A percentile compares a stretch with the other conserved stretches of the same genome.
Conservation (phyloP, 1,140 invertebrate species). For the Temnothorax longispinosus region DNA sequence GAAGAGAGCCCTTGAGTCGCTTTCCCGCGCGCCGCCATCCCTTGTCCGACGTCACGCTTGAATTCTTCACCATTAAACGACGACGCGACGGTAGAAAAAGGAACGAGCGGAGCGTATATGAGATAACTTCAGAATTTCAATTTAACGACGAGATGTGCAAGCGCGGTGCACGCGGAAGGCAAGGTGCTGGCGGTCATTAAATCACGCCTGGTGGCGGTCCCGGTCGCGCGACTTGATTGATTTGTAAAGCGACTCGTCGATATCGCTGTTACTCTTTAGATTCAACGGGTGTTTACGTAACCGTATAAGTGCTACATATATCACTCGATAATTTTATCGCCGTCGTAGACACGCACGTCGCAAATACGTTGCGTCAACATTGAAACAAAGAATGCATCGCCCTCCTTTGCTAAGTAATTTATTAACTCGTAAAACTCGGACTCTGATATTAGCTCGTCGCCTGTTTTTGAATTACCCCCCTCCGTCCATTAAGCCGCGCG, state of each 20-base stretch:
- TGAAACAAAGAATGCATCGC: constrained; percentile 13
- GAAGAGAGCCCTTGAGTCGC: constrained; percentile 51
- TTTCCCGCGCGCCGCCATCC: background rate
- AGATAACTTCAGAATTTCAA: constrained; percentile 61
- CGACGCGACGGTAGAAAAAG: constrained; percentile 41
- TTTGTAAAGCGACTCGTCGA: constrained; percentile 41
- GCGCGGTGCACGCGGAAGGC: constrained; percentile 31
- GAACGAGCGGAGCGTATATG: constrained; percentile 52
- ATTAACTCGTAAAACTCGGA: constrained; percentile 54
- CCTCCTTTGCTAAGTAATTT: constrained; percentile 9
- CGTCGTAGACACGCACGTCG: background rate
- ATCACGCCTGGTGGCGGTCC: constrained; percentile 41
- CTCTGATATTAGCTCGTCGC: constrained; percentile 12
- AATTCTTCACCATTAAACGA: constrained; percentile 70
- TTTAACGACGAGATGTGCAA: constrained; percentile 38
- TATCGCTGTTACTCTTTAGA: constrained; percentile 20
- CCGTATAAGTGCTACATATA: constrained; percentile 46
- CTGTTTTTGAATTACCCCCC: constrained; percentile 16
- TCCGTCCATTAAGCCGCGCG: constrained; percentile 16
- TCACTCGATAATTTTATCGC: constrained; percentile 53
- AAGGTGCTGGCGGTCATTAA: constrained; percentile 47
- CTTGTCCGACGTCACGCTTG: constrained; percentile 67
- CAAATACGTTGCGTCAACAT: constrained; percentile 20
- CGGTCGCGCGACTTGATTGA: constrained; percentile 47
- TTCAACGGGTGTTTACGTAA: constrained; percentile 46